Evolutionary conservation across 2,888 invertebrate genomes (phyloP).

Genomic region (Mesorhabditis belari): DNA sequence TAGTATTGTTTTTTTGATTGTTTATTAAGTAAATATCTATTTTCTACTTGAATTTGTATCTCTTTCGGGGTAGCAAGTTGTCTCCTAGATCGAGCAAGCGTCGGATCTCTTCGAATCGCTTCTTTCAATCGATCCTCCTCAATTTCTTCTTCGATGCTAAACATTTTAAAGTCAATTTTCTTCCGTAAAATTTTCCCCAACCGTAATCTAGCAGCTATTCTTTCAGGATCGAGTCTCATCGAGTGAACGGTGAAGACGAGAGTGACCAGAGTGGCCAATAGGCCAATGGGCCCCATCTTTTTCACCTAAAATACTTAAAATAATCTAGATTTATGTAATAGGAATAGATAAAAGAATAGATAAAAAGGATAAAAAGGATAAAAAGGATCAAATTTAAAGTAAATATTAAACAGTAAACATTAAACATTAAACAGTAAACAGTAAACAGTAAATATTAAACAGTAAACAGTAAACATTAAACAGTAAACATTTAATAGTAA

Average conservation of each 20-base stretch:
- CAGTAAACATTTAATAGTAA: too few relatives aligned
- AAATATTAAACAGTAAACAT: too few relatives aligned
- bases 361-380: too few relatives aligned
- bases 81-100: constrained; percentile 1
- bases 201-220: constrained; percentile 40
- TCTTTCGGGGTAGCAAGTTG: constrained; percentile 8
- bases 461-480: too few relatives aligned
- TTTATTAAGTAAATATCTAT: neutral
- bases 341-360: too few relatives aligned
- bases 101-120: neutral
- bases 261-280: neutral
- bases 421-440: too few relatives aligned
- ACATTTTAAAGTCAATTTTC: constrained; percentile 17
- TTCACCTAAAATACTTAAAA: too few relatives aligned
- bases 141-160: constrained; percentile 33
- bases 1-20: too few relatives aligned
- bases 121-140: constrained; percentile 50
- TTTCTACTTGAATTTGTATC: neutral
- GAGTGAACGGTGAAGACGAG: neutral
- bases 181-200: constrained; percentile 30
- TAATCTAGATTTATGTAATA: too few relatives aligned
- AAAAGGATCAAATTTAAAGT: too few relatives aligned
- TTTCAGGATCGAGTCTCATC: constrained; percentile 44
- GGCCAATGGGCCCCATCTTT: too few relatives aligned
- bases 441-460: too few relatives aligned